Evolutionary conservation across 2,113 vertebrate genomes (phyloP).

Genomic region (Neogobius melanostomus): DNA sequence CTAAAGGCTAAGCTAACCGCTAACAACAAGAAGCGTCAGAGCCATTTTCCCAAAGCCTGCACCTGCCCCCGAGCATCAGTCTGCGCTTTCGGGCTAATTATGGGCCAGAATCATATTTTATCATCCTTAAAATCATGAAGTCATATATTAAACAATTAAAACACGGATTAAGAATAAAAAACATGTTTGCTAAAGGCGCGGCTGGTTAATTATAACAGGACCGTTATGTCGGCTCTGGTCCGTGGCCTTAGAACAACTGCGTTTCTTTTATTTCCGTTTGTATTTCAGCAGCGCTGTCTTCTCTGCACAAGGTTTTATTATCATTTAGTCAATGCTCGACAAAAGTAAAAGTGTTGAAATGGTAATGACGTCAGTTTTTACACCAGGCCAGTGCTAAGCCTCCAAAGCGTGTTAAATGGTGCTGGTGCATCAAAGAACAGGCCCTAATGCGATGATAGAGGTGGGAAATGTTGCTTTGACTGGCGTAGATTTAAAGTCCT

Average conservation of each 20-base stretch:
- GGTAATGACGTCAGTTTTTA: neutral
- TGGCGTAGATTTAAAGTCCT: too few relatives aligned
- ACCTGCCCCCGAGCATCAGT: neutral
- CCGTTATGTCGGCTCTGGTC: neutral
- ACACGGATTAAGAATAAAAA: neutral
- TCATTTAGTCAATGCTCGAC: too few relatives aligned
- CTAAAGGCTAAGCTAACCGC: neutral
- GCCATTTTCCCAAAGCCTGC: neutral
- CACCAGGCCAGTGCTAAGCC: too few relatives aligned
- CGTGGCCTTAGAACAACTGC: too few relatives aligned
- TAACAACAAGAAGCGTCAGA: constrained; percentile 11
- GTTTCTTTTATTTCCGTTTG: too few relatives aligned
- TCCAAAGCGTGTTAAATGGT: too few relatives aligned
- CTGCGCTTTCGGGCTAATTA: neutral
- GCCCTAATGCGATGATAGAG: too few relatives aligned
- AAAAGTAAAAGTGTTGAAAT: too few relatives aligned
- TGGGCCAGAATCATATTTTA: neutral
- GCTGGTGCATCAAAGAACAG: too few relatives aligned
- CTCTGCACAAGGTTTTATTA: too few relatives aligned
- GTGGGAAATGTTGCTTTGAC: too few relatives aligned
- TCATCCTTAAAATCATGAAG: neutral
- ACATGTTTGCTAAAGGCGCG: neutral
- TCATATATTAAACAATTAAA: neutral
- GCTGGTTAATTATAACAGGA: neutral
- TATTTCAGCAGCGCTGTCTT: too few relatives aligned